Evolutionary conservation across 2,888 invertebrate genomes (phyloP), one percentile per base, ranked within the genome.

Genomic region (Lasioglossum leucozonium): DNA sequence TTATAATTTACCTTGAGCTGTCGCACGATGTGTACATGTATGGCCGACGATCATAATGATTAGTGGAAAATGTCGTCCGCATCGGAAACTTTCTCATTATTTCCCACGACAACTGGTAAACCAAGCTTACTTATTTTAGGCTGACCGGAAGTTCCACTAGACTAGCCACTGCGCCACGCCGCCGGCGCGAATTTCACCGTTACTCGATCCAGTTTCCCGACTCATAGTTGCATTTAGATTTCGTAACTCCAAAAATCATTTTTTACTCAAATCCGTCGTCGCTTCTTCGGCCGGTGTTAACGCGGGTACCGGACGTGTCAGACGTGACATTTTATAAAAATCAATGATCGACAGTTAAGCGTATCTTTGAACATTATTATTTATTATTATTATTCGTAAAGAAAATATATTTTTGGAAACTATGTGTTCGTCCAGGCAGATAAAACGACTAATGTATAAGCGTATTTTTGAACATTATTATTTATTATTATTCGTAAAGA

Each of bases 121-220:
- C 62, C 65, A 65, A 82, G 81, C 62, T 67, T 71, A 78, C 74
- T 62, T 30, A 62, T 62, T 62, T 62, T 62, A 34, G 77, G 65
- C 84, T 80, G 82, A 90, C 84, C 90, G 88, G 86, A 89, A 88
- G 90, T 88, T 83, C 84, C 84, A 77, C 72, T 74, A 75, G 55
- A 77, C 71, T 72, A 75, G 55, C 87, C 84, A 83, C 82, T 84
- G 83, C 76, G 34, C 1, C 82, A 81, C 76, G 34, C 1, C 82
- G 88, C 86, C 86, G 85, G 82, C 86, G 79, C 77, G 82, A 84
- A 82, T 86, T 91, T 92, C 88, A 92, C 92, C 92, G 92, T 92
- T 92, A 92, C 71, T 55, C 91, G 92, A 91, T 92, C 92, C 92
- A 92, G 91, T 92, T 92, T 89, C 79, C 87, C 30, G 84, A 62